Evolutionary conservation across 2,797 vertebrate species (phyloP).

Genomic region (Liparis tanakae): DNA sequence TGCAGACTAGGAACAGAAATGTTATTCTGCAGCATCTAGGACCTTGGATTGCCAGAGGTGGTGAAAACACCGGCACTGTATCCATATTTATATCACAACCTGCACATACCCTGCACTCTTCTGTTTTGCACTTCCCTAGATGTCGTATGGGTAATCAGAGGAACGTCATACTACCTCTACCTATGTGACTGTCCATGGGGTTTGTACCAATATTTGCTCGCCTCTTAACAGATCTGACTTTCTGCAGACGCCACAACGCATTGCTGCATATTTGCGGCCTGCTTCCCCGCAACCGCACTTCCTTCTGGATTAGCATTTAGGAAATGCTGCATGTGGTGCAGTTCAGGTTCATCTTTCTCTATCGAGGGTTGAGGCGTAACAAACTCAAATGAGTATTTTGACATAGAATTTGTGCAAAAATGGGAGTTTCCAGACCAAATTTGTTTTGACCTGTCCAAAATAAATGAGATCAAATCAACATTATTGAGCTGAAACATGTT

Average conservation of each 20-base stretch:
- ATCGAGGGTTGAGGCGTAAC: neutral
- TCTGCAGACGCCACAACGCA: conserved; percentile 5
- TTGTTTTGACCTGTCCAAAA: conserved; percentile 18
- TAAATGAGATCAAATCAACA: conserved; percentile 20
- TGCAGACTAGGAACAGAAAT: conserved; percentile 37
- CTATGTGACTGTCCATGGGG: neutral
- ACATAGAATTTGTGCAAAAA: conserved; percentile 8
- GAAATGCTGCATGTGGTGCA: conserved; percentile 11
- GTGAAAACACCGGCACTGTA: too few relatives aligned
- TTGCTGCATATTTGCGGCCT: conserved; percentile 23
- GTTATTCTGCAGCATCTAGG: neutral
- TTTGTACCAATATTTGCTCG: neutral
- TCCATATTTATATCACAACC: too few relatives aligned
- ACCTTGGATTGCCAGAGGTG: neutral
- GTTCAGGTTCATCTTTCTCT: conserved; percentile 2
- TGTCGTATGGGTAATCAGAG: neutral
- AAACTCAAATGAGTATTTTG: conserved; percentile 9
- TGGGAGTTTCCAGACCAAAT: conserved; percentile 1
- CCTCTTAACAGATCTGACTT: conserved; percentile 5
- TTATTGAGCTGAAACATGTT: conserved; percentile 16
- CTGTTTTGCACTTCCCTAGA: too few relatives aligned
- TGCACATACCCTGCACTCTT: too few relatives aligned
- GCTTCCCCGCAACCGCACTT: conserved; percentile 9
- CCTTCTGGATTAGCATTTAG: conserved; percentile 22
- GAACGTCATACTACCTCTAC: neutral